Conservation (phyloP, 2,888 invertebrate species). For the Sepiola atlantica region DNA sequence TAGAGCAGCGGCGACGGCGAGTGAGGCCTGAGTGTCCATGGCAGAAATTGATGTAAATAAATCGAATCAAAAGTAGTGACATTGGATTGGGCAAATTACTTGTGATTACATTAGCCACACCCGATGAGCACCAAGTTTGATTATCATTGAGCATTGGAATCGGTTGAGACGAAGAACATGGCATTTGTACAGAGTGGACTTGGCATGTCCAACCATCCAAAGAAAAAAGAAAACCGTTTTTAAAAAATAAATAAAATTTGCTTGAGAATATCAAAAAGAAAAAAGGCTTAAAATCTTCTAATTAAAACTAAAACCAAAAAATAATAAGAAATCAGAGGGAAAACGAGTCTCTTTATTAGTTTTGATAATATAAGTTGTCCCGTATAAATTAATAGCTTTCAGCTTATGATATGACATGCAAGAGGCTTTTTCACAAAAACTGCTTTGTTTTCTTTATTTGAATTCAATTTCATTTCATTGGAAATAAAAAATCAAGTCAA, state of each 20-base stretch:
- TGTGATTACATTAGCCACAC: constrained; percentile 32
- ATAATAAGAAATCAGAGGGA: neutral
- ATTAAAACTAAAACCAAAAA: neutral
- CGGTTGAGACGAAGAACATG: constrained; percentile 2
- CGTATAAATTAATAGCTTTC: neutral
- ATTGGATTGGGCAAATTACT: constrained; percentile 21
- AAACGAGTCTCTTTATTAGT: neutral
- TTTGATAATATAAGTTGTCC: neutral
- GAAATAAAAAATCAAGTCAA: neutral
- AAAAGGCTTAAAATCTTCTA: neutral
- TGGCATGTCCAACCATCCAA: constrained; percentile 32
- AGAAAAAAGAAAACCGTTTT: neutral
- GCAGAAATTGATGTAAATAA: constrained; percentile 32
- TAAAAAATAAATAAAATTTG: neutral
- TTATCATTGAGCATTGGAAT: neutral
- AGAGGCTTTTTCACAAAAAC: neutral
- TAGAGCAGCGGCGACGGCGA: no score
- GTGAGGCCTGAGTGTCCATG: neutral
- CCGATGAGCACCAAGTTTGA: constrained; percentile 1
- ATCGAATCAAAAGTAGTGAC: constrained; percentile 1
- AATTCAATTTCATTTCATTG: neutral
- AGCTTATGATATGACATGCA: neutral
- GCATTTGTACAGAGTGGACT: neutral
- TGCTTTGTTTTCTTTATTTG: neutral
- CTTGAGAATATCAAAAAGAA: neutral